Base-by-base conservation (phyloP, 2,113 vertebrate species). In the Lophius piscatorius region DNA sequence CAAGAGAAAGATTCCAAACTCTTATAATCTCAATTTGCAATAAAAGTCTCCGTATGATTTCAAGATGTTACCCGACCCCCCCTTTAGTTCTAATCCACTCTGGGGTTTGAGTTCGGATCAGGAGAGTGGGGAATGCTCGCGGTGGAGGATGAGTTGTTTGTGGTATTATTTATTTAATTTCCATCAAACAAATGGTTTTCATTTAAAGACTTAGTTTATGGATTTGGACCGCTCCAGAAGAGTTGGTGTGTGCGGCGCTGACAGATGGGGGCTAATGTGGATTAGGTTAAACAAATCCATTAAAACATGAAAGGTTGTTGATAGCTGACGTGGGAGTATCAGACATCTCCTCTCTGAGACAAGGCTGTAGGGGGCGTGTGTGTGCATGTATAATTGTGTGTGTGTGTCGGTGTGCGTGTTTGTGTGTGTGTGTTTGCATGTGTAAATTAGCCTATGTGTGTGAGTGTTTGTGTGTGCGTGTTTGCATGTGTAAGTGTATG, bases 231-330 rank as follows among this genome's bases (percentile, higher is more conserved):
- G 14, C 47, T 22, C 3, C 34, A 12, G 59, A 34, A 20, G 39
- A 38, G 31, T 52, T 12, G 55, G 46, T 36, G 22, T 38, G 26
- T 34, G 52, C 2, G 6, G 35, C n/a, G 28, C 29, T 58, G 44
- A 61, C 26, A 56, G 64, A 47, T 36, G 40, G 39, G 24, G 46
- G 39, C 54, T 39, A 18, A 44, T 58, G 67, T 52, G 64, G 78
- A 82, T 81, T 82, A 82, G 65, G 60, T 74, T 74, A 71, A 86
- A 85, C 57, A 63, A 58, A 38, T 40, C 76, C 49, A 60, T 78
- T 86, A 75, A 63, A 74, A 81, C 70, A 80, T 88, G 62, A 85
- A 86, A 83, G 80, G 47, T 21, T 69, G 75, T 64, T 77, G 77
- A 86, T 81, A 29, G 71, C 60, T 73, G 79, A 74, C 59, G 80